Base-by-base conservation (phyloP, 2,113 vertebrate species). In the Pterocles orientalis region DNA sequence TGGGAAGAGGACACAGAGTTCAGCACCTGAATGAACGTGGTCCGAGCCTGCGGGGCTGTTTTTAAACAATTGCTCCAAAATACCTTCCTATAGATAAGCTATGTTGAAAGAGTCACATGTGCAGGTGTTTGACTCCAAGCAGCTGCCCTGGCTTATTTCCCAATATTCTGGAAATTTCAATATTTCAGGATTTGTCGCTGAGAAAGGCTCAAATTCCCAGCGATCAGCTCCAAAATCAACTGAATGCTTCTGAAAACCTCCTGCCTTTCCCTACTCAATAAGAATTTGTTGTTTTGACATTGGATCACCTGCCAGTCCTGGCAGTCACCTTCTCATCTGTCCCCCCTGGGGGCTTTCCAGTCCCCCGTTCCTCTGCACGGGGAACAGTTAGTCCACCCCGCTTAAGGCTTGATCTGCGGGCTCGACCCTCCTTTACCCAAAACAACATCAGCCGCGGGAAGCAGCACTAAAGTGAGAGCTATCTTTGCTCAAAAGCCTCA, bases 41-140 rank as follows among this genome's bases (percentile, higher is more conserved):
- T 14, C 28, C 77, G 64, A 75, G 56, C 21, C 33, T 45, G 24
- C 33, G 51, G 50, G 28, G 24, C 31, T 73, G 18, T 5, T 72
- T 72, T 62, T 18, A 68, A 83, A 45, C 28, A 53, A 54, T 41
- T 53, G 14, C 58, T 69, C 21, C n/a, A 64, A 58, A 83, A 69
- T 36, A 78, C 14, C 73, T 64, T 69, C 62, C 64, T 47, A 10
- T 18, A 64, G 43, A 29, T 39, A 48, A 60, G 31, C 57, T 41
- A 11, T 9, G 0, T 7, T 41, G 29, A 17, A 56, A n/a, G 39
- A 81, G 21, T 50, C 60, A 69, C 75, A 12, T 3, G 18, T 73
- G 86, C 58, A 81, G 43, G 58, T 94, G 50, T 77, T 82, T 34
- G 29, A 31, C n/a, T 85, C 34, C 65, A 69, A 73, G 82, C 45